Conservation (phyloP, 2,888 invertebrate genomes). For the Boloria selene region DNA sequence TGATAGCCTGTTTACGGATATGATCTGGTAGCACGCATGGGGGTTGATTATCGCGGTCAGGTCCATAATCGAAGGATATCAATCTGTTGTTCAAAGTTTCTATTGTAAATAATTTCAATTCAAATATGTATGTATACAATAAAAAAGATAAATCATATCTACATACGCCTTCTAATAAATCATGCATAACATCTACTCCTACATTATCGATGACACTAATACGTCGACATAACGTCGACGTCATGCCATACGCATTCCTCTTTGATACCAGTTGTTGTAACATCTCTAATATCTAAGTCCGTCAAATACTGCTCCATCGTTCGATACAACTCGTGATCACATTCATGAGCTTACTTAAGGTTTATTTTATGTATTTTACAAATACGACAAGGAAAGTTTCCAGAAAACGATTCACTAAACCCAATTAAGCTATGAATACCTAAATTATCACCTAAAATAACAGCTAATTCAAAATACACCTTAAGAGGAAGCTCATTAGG, state of each 20-base stretch:
- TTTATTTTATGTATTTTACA: not conserved
- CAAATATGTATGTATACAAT: not conserved
- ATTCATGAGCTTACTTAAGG: not conserved
- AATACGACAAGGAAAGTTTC: not conserved
- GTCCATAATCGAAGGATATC: not conserved
- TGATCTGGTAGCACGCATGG: not conserved
- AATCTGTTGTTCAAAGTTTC: not conserved
- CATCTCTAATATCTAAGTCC: not conserved
- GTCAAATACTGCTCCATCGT: not conserved
- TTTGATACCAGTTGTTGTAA: not conserved
- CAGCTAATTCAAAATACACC: not conserved
- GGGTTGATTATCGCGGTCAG: not conserved
- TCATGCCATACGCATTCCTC: not conserved
- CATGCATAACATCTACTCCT: too few species aligned
- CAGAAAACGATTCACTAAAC: not conserved
- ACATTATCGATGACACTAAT: too few species aligned
- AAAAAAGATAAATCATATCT: too few species aligned
- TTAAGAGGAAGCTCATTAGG: not conserved
- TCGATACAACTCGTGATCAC: not conserved
- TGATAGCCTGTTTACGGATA: not conserved
- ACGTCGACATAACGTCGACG: too few species aligned
- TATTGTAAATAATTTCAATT: not conserved
- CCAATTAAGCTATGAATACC: not conserved
- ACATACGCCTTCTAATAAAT: too few species aligned
- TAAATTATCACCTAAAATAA: not conserved